These are phyloP conservation scores for Scopus umbretta DNA, from an alignment of 2,113 vertebrate species.

Conservation along the genomic window DNA sequence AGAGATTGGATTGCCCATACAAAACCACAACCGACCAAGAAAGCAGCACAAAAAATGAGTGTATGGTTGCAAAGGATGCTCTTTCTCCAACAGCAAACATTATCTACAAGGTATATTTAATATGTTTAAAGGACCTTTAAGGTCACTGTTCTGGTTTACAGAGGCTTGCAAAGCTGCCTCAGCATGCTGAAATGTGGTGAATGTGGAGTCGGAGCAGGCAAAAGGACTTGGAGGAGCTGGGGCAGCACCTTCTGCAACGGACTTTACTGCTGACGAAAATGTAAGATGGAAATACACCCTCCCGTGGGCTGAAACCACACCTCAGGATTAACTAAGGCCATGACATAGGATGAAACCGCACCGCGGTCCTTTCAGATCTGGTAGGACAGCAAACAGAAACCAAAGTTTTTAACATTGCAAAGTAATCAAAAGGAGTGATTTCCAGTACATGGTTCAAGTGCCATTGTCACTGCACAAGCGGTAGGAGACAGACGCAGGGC, in stretches of 20 bases:
- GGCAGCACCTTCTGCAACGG: not conserved
- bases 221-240: not conserved
- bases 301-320: not conserved
- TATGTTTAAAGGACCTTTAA: not conserved
- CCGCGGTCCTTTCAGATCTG: rapidly evolving
- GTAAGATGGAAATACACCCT: not conserved
- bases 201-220: not conserved
- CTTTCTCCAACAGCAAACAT: not conserved
- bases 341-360: not conserved
- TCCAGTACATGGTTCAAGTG: not conserved
- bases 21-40: not conserved
- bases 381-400: not conserved
- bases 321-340: not conserved
- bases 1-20: not conserved
- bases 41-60: not conserved
- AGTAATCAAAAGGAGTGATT: not conserved
- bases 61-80: not conserved
- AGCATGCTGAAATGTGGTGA: not conserved
- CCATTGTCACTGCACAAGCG: not conserved
- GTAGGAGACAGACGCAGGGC: not conserved
- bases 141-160: not conserved
- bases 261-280: not conserved
- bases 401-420: not conserved
- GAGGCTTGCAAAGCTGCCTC: not conserved
- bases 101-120: not conserved